A percentile compares a stretch with the other conserved stretches of the same genome.
These are phyloP conservation scores for Melieria picta DNA, from an alignment of 2,888 invertebrate genomes.

Conservation along the genomic window DNA sequence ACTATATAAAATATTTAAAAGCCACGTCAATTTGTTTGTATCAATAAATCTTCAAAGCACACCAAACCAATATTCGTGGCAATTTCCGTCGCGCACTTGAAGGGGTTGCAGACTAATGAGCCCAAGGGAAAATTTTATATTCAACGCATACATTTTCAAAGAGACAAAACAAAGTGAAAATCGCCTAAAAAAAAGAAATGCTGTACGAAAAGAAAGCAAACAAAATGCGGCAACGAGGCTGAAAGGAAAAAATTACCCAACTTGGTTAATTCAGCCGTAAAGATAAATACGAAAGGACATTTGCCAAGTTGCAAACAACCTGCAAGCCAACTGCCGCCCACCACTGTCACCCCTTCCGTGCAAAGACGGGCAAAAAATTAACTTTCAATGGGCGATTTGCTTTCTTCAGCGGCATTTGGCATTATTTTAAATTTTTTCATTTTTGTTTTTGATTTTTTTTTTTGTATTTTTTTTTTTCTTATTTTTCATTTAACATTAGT, in stretches of 20 bases:
- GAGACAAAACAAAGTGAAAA: slow-evolving; percentile 1
- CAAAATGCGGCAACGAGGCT: not conserved
- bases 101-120: not conserved
- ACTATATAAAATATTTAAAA: too few species aligned
- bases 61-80: too few species aligned
- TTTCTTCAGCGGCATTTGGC: not conserved
- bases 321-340: not conserved
- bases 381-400: not conserved
- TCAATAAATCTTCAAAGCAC: too few species aligned
- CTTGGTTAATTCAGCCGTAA: slow-evolving; percentile 27
- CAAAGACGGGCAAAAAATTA: not conserved
- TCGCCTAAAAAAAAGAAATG: slow-evolving; percentile 6
- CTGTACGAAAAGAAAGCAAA: not conserved
- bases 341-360: not conserved
- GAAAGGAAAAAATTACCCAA: slow-evolving; percentile 25
- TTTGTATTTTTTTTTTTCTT: not conserved
- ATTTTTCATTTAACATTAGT: not conserved
- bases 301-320: not conserved
- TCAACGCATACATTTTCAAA: slow-evolving; percentile 15
- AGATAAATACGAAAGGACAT: slow-evolving; percentile 30
- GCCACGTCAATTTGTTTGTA: too few species aligned
- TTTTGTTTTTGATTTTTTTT: too few species aligned
- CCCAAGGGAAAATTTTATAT: slow-evolving; percentile 7
- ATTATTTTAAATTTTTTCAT: not conserved
- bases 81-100: not conserved